Conservation (phyloP, 2,113 vertebrate genomes). For the Antigone vipio region DNA sequence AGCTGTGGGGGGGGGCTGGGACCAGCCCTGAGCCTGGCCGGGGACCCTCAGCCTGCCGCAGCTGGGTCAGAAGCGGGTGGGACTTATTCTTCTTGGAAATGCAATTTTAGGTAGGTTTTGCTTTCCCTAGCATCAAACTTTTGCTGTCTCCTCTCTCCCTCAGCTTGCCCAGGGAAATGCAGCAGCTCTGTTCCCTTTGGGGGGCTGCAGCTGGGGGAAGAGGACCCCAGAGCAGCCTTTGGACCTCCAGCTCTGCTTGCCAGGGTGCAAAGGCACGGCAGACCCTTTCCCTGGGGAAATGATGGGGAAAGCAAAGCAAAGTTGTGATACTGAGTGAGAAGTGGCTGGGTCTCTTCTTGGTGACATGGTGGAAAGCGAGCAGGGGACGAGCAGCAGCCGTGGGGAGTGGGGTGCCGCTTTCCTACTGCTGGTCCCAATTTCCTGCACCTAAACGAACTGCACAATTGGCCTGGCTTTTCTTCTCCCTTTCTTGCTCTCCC, state of each 20-base stretch:
- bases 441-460: neutral
- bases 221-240: neutral
- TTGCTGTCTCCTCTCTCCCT: neutral
- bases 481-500: neutral
- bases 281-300: neutral
- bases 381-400: neutral
- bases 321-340: neutral
- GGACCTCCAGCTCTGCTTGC: neutral
- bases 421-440: fast-evolving
- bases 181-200: neutral
- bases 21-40: neutral
- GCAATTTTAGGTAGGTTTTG: neutral
- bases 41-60: neutral
- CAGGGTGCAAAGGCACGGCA: fast-evolving
- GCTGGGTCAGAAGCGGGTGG: neutral
- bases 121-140: too few species aligned
- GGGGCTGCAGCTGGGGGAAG: neutral
- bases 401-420: neutral
- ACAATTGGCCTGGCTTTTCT: neutral
- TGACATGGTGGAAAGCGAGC: neutral
- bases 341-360: neutral
- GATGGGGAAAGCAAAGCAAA: neutral
- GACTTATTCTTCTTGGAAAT: neutral
- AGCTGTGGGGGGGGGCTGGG: neutral
- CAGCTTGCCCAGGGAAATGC: fast-evolving